phyloP scores from a whole-genome alignment of 2,113 vertebrate genomes.

The Silurus asotus region DNA sequence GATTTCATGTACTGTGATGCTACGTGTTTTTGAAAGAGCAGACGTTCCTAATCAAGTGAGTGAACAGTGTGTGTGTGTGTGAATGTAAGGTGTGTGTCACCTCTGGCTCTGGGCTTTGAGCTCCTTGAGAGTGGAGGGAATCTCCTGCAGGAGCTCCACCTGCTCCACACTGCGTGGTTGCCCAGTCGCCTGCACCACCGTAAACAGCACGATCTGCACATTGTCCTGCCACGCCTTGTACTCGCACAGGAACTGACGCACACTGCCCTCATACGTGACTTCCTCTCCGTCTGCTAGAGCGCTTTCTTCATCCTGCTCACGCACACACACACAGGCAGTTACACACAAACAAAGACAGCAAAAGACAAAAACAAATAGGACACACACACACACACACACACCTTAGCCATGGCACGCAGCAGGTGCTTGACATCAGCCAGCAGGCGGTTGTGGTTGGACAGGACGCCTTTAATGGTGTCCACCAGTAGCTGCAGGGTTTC shows the following conservation, averaged over 20 bases:
- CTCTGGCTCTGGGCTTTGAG: slow-evolving; percentile 92
- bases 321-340: background rate
- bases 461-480: slow-evolving; percentile 91
- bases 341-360: background rate
- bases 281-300: slow-evolving; percentile 93
- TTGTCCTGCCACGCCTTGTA: slow-evolving; percentile 99
- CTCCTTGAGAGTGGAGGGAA: slow-evolving; percentile 92
- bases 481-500: slow-evolving; percentile 93
- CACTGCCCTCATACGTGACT: slow-evolving; percentile 91
- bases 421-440: slow-evolving; percentile 96
- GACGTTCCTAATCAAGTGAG: background rate
- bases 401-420: slow-evolving; percentile 97
- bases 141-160: slow-evolving; percentile 91
- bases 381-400: slow-evolving; percentile 56
- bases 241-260: slow-evolving; percentile 92
- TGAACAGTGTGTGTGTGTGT: no score
- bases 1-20: no score
- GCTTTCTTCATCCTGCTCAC: slow-evolving; percentile 89
- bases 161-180: slow-evolving; percentile 91
- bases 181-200: slow-evolving; percentile 92
- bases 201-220: slow-evolving; percentile 95
- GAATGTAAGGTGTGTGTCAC: slow-evolving; percentile 60
- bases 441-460: slow-evolving; percentile 92
- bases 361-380: no score
- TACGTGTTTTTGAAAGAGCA: no score